phyloP scores from a whole-genome alignment of 1,140 invertebrate species.

The Polyergus mexicanus region DNA sequence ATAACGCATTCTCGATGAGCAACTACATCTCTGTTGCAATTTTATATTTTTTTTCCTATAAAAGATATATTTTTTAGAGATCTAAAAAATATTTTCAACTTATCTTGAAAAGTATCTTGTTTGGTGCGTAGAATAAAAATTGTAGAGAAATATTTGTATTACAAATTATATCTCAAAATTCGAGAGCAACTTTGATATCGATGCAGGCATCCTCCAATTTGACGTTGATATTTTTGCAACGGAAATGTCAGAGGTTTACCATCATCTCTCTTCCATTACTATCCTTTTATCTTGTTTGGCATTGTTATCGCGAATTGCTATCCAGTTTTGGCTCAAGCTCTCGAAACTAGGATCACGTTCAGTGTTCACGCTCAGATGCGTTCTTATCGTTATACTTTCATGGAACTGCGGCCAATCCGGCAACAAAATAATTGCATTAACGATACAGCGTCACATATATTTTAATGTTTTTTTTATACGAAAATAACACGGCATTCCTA shows the following conservation, averaged over 20 bases:
- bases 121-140: background rate
- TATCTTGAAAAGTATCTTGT: background rate
- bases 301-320: constrained; percentile 6
- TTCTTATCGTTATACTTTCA: background rate
- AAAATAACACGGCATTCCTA: background rate
- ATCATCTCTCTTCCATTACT: background rate
- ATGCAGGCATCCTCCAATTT: background rate
- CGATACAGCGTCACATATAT: background rate
- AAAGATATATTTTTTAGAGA: background rate
- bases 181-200: background rate
- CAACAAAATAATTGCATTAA: constrained; percentile 20
- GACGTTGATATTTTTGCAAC: constrained; percentile 1
- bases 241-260: constrained; percentile 23
- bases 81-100: constrained; percentile 5
- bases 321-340: background rate
- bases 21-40: constrained; percentile 10
- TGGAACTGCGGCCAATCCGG: background rate
- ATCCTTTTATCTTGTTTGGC: background rate
- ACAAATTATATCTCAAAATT: background rate
- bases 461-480: background rate
- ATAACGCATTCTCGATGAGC: background rate
- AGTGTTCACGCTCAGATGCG: background rate
- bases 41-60: background rate
- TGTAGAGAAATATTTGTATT: background rate
- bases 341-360: background rate